A percentile compares a stretch with the other conserved stretches of the same genome.
phyloP scores from a whole-genome alignment of 2,113 vertebrate genomes.

The Rhinopomastus cyanomelas region DNA sequence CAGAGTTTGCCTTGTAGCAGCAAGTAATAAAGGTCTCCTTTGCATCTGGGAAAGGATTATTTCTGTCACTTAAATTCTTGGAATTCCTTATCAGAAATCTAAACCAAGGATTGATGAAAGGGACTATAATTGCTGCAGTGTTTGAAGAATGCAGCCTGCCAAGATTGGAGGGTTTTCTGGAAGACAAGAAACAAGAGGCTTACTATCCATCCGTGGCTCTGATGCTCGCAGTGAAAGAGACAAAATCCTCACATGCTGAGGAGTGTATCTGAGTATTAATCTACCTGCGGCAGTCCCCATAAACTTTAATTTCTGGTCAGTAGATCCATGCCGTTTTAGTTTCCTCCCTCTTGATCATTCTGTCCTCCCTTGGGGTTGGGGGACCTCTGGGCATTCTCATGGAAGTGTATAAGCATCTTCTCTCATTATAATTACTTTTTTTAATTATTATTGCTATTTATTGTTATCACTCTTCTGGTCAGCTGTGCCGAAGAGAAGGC shows the following conservation, averaged over 20 bases:
- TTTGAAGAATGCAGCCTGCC: not conserved
- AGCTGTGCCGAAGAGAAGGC: not conserved
- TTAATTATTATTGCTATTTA: not conserved
- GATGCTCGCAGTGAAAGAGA: rapidly evolving
- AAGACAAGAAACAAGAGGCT: not conserved
- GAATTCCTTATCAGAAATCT: not conserved
- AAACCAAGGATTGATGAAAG: not conserved
- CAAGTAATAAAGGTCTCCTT: not conserved
- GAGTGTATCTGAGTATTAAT: rapidly evolving
- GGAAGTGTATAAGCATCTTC: not conserved
- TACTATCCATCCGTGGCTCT: not conserved
- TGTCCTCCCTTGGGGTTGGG: not conserved
- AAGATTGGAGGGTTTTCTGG: not conserved
- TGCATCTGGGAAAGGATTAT: not conserved
- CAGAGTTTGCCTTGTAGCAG: not conserved
- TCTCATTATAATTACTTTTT: not conserved
- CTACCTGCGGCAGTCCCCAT: not conserved
- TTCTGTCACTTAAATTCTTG: not conserved
- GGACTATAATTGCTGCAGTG: not conserved
- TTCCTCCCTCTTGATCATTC: not conserved
- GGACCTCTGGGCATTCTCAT: not conserved
- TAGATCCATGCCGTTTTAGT: not conserved
- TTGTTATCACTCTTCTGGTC: not conserved
- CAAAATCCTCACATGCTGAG: not conserved
- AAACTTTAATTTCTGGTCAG: not conserved